A percentile compares a stretch with the other conserved stretches of the same genome.
Conservation (phyloP, 2,888 invertebrate genomes). For the Anoncus sp. region DNA sequence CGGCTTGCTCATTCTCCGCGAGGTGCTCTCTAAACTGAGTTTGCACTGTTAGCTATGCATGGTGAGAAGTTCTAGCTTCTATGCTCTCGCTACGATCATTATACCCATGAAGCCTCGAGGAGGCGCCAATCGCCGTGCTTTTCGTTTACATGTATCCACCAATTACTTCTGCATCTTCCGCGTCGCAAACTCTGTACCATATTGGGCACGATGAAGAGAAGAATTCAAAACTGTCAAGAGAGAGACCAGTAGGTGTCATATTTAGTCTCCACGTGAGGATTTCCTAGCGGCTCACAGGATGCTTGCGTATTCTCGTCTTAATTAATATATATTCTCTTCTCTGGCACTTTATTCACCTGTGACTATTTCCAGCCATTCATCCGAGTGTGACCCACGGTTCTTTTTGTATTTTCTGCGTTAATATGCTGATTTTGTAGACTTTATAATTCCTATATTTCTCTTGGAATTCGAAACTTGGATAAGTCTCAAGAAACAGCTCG, state of each 20-base stretch:
- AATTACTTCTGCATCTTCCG: conserved; percentile 19
- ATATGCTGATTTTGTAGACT: background rate
- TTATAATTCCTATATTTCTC: conserved; percentile 5
- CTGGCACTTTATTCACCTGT: conserved; percentile 11
- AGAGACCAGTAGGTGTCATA: conserved; percentile 26
- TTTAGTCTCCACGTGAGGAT: conserved; percentile 28
- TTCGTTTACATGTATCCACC: conserved; percentile 49
- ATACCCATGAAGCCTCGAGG: conserved; percentile 46
- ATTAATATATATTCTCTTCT: conserved; percentile 24
- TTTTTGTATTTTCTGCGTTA: background rate
- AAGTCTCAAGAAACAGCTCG: conserved; percentile 16
- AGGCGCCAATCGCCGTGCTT: conserved; percentile 58
- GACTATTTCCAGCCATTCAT: conserved; percentile 6
- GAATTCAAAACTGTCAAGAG: conserved; percentile 28
- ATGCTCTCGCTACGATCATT: conserved; percentile 52
- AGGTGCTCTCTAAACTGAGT: conserved; percentile 31
- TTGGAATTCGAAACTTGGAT: conserved; percentile 11
- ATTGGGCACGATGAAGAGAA: conserved; percentile 4
- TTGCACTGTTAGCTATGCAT: conserved; percentile 27
- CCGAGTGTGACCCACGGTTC: background rate
- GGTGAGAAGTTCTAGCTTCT: conserved; percentile 47
- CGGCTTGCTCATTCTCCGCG: conserved; percentile 48
- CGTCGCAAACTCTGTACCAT: conserved; percentile 17
- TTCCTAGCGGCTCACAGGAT: conserved; percentile 15
- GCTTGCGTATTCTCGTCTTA: conserved; percentile 46